Evolutionary conservation across 2,797 vertebrate genomes (phyloP), one percentile per base, ranked within the genome.

Genomic region (Cryptoblepharus egeriae): DNA sequence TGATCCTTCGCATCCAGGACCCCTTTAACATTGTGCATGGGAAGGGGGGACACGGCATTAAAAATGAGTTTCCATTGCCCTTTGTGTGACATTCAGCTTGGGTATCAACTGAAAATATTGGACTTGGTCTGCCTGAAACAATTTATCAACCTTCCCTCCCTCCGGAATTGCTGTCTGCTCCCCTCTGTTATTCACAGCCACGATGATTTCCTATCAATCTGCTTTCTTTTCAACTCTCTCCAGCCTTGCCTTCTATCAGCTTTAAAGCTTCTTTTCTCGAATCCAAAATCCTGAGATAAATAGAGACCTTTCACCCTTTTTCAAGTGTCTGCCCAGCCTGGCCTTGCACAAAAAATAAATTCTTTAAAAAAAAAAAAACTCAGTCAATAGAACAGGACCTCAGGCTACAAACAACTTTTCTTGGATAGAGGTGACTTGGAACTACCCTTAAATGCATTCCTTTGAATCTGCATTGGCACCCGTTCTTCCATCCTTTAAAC

Each of bases 111-210:
- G 69, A 75, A 91, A 80, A 88, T 82, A 82, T 88, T 92, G 90
- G 90, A 87, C 87, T 88, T 63, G 45, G 80, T 86, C 81, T 82
- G 61, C 89, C 83, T 88, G 82, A 79, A 94, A 73, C 52, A 84
- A 81, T 91, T 92, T 91, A 79, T 93, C 90, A 93, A 88, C n/a
- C n/a, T n/a, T n/a, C 93, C 90, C 88, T 75, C 60, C 88, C 93
- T 67, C 79, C 89, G 80, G 90, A 92, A 90, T 90, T 86, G 89
- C 84, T 92, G 72, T 89, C 91, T 75, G 77, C 64, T 91, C n/a
- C n/a, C 63, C 76, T 91, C 76, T 93, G 88, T 90, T 92, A 91
- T 90, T 92, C 81, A 88, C 84, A 80, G 5, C 32, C 85, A 52
- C 87, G 58, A 80, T 90, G 88, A 55, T 70, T 84, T 91, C 76